Base-by-base conservation (phyloP, 2,888 invertebrate genomes). In the Pteria penguin region DNA sequence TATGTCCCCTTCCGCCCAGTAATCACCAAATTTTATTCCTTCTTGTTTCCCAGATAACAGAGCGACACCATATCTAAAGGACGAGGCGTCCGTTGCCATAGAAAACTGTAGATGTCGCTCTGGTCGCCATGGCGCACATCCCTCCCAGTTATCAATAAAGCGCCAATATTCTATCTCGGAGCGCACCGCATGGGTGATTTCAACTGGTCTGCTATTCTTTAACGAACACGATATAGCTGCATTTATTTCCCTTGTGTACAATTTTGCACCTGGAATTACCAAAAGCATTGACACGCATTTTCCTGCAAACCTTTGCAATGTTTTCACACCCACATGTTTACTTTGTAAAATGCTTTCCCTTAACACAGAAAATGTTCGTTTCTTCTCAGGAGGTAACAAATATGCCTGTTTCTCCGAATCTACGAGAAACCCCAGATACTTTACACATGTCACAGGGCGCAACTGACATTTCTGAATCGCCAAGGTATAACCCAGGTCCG, bases 71-170 rank as follows among this genome's bases (percentile, higher is more conserved):
- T 60, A 45, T 63, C 29, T 22, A 33, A 33, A 70, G 14, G 32
- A 31, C 14, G 75, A 75, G 11, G 66, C 33, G 26, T 75, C 70
- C 24, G 70, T 71, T 52, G 65, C 72, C 33, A 76, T 60, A 26
- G 65, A 65, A 22, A 68, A 22, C 60, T 77, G 77, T 1, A 66
- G 29, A 58, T 77, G 72, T 22, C 65, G 61, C 36, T 76, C 76
- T 14, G 29, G 24, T 66, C 73, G 54, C 76, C 72, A 76, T 45
- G 68, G 61, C 29, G 68, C 55, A 58, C 60, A 57, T 45, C 72
- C 72, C 54, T 68, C 18, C 74, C 72, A 76, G 8, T 24, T 8
- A 32, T 76, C 57, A 31, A 76, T 63, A 31, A 72, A 72, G 22
- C 67, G 55, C 68, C 72, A 72, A 54, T 57, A 58, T 45, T 58